These are phyloP conservation scores for Campylomormyrus tamandua DNA, from an alignment of 2,113 vertebrate species.

Conservation along the genomic window DNA sequence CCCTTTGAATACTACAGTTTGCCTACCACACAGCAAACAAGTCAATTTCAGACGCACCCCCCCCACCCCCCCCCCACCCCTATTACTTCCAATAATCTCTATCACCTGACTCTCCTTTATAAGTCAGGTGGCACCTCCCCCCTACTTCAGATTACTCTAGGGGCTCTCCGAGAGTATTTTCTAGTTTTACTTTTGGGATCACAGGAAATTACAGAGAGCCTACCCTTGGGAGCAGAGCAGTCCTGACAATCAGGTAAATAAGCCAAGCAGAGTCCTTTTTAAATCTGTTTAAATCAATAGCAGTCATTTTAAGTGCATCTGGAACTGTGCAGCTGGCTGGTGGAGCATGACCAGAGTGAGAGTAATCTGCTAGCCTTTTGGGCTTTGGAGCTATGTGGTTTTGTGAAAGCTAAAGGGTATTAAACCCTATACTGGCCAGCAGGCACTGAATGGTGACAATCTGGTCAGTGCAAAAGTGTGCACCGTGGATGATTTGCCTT, in stretches of 20 bases:
- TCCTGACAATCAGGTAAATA: neutral
- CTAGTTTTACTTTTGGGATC: neutral
- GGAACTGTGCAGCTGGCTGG: neutral
- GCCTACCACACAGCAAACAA: neutral
- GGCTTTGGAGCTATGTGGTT: neutral
- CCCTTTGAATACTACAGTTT: neutral
- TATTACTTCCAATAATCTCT: neutral
- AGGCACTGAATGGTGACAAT: neutral
- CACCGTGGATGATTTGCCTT: neutral
- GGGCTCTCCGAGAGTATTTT: neutral
- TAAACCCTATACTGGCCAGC: neutral
- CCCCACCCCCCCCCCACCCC: neutral
- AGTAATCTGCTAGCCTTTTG: conserved; percentile 4
- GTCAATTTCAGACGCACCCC: neutral
- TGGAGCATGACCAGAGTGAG: neutral
- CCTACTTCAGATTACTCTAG: neutral
- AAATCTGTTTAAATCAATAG: conserved; percentile 12
- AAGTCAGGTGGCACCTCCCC: neutral
- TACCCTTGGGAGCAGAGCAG: neutral
- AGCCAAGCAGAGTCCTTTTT: neutral
- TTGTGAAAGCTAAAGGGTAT: neutral
- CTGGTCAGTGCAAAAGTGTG: neutral
- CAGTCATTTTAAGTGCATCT: conserved; percentile 11
- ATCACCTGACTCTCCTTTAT: neutral
- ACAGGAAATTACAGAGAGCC: neutral